phyloP scores from a whole-genome alignment of 2,888 invertebrate species.

The Hermaeophaga mercurialis region DNA sequence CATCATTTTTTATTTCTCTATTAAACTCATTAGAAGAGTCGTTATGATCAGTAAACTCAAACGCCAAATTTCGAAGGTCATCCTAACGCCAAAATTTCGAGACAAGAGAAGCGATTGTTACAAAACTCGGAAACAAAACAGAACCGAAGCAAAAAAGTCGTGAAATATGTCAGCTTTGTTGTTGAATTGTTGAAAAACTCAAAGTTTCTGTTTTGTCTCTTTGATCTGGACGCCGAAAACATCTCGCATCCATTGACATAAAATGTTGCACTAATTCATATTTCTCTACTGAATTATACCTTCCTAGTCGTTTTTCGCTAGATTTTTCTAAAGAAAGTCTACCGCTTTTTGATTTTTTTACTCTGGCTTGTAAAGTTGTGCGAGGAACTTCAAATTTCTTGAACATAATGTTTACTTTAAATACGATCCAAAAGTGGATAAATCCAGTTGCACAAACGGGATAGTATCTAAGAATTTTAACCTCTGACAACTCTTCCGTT shows the following conservation, averaged over 20 bases:
- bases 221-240: too few species aligned
- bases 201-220: too few species aligned
- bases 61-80: conserved; percentile 21
- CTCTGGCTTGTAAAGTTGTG: conserved; percentile 20
- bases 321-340: conserved; percentile 6
- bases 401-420: neutral
- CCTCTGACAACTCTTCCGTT: too few species aligned
- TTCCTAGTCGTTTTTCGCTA: neutral
- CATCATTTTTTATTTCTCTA: conserved; percentile 11
- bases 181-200: too few species aligned
- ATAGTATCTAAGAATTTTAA: neutral
- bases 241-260: conserved; percentile 14
- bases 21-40: conserved; percentile 1
- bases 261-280: conserved; percentile 17
- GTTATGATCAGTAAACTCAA: conserved; percentile 15
- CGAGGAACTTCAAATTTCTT: conserved; percentile 23
- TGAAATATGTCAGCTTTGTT: too few species aligned
- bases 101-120: too few species aligned
- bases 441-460: neutral
- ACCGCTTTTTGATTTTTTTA: conserved; percentile 10
- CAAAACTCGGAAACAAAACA: too few species aligned
- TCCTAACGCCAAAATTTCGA: conserved; percentile 25
- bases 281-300: neutral
- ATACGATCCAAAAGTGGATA: neutral
- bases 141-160: too few species aligned